Evolutionary conservation across 2,113 vertebrate species (phyloP), one percentile per base, ranked within the genome.

Genomic region (Jacana jacana): DNA sequence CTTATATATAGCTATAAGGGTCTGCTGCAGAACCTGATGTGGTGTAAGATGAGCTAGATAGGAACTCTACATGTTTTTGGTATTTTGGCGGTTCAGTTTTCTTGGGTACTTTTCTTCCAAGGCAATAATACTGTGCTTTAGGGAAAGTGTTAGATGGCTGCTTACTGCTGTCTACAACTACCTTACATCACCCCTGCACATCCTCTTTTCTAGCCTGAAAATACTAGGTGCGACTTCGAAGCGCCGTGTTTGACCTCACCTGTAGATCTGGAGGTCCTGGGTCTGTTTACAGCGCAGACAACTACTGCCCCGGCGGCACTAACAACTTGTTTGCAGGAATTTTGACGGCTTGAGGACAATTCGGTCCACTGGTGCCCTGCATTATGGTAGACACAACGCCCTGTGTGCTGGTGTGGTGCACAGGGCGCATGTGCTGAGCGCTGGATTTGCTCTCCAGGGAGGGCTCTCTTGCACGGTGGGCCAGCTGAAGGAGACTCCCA

Each of bases 351-450:
- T 52, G 28, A 31, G 55, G 13, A 33, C 16, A 48, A 25, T 23
- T 14, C 52, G 18, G 39, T 7, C 30, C 8, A 18, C 52, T 25
- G 11, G 39, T 24, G 68, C 58, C 42, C 24, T 48, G 57, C 7
- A 0, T 75, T 39, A 9, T 3, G 2, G 28, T 1, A 25, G 37
- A 27, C 18, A 12, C 2, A 33, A 19, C 14, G 23, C 6, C 51
- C 8, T 1, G 5, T 0, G 0, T 4, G 20, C 11, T 10, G 0
- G 0, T 2, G 22, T 6, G 16, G 28, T 3, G 11, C 0, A 22
- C 17, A 17, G 44, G 49, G 15, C 0, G 0, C 2, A 19, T 20
- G 13, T 1, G 3, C 63, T 8, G 33, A 17, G 55, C 0, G 0
- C 17, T 13, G 57, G 42, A 18, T 83, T 51, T 73, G 30, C 25